Base-by-base conservation (phyloP, 2,888 invertebrate genomes). In the Meiosimyza platycephala region DNA sequence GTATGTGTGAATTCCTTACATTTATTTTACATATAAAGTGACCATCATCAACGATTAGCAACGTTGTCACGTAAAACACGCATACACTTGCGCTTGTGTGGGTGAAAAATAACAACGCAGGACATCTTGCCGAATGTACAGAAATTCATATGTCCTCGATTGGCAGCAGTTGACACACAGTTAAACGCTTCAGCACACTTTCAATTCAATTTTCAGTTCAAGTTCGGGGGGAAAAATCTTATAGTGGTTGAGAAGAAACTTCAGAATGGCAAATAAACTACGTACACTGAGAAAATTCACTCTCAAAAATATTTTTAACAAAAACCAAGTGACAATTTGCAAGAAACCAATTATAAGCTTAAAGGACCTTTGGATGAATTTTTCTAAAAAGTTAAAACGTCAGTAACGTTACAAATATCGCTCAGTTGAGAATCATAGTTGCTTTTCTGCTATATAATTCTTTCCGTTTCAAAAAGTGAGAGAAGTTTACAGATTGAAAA, bases 151-250 rank as follows among this genome's bases (percentile, higher is more conserved):
- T 84, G 84, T 84, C 84, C n/a, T 74, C 78, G 79, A 84, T 84
- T 82, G 82, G 82, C 80, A 85, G 80, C 83, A 84, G 86, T 85
- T 85, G 86, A 85, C 87, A 85, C 81, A 85, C 85, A 85, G 85
- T 85, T 86, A 86, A 86, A 85, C 87, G 87, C 86, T 83, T 86
- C 85, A 85, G 86, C 87, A 86, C 84, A 83, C 83, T 84, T 84
- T 79, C 85, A 84, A 85, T 84, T 84, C 82, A 84, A 84, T 84
- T 83, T 83, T 77, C 81, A 65, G 71, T 69, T 51, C 33, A 48
- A 60, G 60, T 50, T 22, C 6, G 55, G 6, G 13, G 59, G 57
- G 18, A 50, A 51, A 47, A 22, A 40, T 40, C 40, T 40, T 40
- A 40, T 40, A 9, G 40, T 6, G 40, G 40, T 40, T 40, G 40